Evolutionary conservation across 2,113 vertebrate genomes (phyloP), one percentile per base, ranked within the genome.

Genomic region (Neopipo cinnamomea): DNA sequence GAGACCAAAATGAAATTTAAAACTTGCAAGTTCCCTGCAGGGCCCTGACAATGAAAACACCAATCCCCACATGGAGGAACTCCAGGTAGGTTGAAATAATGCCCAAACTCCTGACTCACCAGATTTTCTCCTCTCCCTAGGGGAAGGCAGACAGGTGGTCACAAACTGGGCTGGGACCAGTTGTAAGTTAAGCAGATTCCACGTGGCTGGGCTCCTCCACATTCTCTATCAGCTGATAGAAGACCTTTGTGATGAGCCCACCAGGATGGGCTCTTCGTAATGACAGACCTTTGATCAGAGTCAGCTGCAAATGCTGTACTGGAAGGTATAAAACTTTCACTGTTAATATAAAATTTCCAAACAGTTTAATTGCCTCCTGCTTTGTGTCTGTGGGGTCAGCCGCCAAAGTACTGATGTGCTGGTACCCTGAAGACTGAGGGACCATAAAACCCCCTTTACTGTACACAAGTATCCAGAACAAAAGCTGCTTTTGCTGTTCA

Each of bases 171-270:
- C 35, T 47, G 35, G 53, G 25, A 22, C 39, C 33, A 56, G 44
- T 1, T 75, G 25, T 30, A 53, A 46, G 24, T 58, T 13, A 56
- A 46, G 30, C 78, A 85, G 44, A 49, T 70, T 46, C n/a, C 76
- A 33, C 42, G 11, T 24, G 0, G 0, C 0, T 58, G 41, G 50
- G 19, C 31, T 80, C 53, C 58, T 88, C 84, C 15, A 2, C 18
- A 17, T 47, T 75, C 73, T n/a, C 30, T 3, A 7, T 15, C 18
- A 20, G 61, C 30, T 65, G 58, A 35, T 6, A 28, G 10, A 27
- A 70, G 37, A 53, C 37, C 71, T 88, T 24, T 61, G 30, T 13
- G 31, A 39, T 0, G 0, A 83, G 33, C 14, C 53, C 58, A 71
- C 22, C 46, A 56, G n/a, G 61, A 46, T 1, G 11, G 47, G 72